Percentiles rank a stretch among this genome's conserved stretches.
Conservation (phyloP, 2,113 vertebrate genomes). For the Sitta europaea region DNA sequence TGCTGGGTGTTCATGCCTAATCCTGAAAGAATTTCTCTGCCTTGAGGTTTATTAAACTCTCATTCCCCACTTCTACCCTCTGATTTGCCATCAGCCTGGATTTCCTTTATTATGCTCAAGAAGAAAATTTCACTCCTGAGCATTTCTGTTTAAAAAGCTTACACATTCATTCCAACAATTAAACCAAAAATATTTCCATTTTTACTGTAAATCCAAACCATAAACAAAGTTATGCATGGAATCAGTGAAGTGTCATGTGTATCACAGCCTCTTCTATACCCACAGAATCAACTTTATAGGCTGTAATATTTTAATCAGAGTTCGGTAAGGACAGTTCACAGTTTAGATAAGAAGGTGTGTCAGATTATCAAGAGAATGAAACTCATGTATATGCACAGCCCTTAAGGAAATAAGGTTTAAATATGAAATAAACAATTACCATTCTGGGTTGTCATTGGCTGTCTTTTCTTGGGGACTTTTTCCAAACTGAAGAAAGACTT, state of each 20-base stretch:
- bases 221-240: not conserved
- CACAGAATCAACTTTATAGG: not conserved
- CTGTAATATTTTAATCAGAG: not conserved
- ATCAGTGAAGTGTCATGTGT: not conserved
- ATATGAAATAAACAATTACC: not conserved
- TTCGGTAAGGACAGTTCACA: not conserved
- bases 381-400: not conserved
- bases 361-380: not conserved
- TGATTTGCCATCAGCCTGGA: not conserved
- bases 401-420: slow-evolving; percentile 1
- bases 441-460: not conserved
- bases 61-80: not conserved
- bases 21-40: not conserved
- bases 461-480: not conserved
- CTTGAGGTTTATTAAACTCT: not conserved
- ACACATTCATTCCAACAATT: not conserved
- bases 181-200: not conserved
- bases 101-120: not conserved
- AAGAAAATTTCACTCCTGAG: not conserved
- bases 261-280: not conserved
- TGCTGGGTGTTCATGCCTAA: not conserved
- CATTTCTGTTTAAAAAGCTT: not conserved
- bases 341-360: not conserved
- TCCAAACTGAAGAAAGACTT: not conserved
- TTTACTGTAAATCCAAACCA: not conserved